Conservation (phyloP, 2,113 vertebrate genomes). For the Verasper variegatus region DNA sequence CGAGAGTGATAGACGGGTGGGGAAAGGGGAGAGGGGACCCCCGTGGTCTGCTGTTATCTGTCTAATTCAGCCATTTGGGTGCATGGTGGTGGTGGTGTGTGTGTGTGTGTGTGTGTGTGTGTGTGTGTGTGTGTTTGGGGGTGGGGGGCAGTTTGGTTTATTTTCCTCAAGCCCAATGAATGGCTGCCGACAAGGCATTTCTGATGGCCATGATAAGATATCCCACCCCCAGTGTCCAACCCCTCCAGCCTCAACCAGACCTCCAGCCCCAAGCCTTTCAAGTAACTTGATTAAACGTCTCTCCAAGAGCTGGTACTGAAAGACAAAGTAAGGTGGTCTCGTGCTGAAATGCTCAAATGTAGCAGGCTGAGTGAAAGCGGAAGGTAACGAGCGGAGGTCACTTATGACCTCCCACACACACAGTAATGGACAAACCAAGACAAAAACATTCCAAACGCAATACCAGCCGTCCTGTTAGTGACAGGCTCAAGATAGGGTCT, state of each 20-base stretch:
- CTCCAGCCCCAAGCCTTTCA: slow-evolving; percentile 67
- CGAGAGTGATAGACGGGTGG: slow-evolving; percentile 74
- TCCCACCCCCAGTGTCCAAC: slow-evolving; percentile 71
- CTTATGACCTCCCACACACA: slow-evolving; percentile 69
- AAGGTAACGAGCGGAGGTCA: slow-evolving; percentile 64
- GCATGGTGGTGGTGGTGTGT: slow-evolving; percentile 13
- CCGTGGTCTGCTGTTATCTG: slow-evolving; percentile 81
- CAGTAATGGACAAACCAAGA: slow-evolving; percentile 43
- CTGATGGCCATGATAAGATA: slow-evolving; percentile 83
- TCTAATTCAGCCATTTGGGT: slow-evolving; percentile 74
- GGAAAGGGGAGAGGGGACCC: slow-evolving; percentile 81
- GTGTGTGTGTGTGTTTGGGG: slow-evolving; percentile 13
- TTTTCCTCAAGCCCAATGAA: slow-evolving; percentile 83
- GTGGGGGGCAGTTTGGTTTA: slow-evolving; percentile 76
- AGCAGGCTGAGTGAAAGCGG: slow-evolving; percentile 75
- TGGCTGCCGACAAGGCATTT: slow-evolving; percentile 85
- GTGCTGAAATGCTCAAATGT: slow-evolving; percentile 67
- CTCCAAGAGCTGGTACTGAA: slow-evolving; percentile 79
- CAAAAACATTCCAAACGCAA: slow-evolving; percentile 74
- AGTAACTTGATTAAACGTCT: slow-evolving; percentile 72
- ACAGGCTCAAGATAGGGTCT: slow-evolving; percentile 62
- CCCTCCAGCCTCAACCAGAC: slow-evolving; percentile 60
- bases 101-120: slow-evolving; percentile 12
- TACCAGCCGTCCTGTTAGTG: slow-evolving; percentile 64
- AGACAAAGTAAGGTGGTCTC: slow-evolving; percentile 82